Evolutionary conservation across 2,888 invertebrate species (phyloP), one percentile per base, ranked within the genome.

Genomic region (Caenorhabditis virilis): DNA sequence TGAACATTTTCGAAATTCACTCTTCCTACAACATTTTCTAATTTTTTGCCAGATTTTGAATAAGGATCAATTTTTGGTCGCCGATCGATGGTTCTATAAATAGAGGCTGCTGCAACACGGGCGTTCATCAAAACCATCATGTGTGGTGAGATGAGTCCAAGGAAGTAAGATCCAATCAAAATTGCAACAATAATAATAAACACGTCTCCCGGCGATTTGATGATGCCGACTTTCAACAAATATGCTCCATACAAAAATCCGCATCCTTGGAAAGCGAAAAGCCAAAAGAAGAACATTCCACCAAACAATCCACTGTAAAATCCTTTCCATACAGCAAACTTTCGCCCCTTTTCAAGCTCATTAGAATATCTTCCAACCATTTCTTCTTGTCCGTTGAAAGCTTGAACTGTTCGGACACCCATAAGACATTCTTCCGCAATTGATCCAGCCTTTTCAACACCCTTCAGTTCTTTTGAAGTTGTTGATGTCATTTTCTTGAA

Each of bases 31-130:
- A 65, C 50, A 15, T 25, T 36, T 22, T 53, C 52, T 7, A 64
- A 59, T 9, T 54, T 47, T 39, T 54, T 38, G 30, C 78, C 78
- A 35, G 64, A 50, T 5, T 57, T 55, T 0, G 73, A 60, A 27
- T 78, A 77, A 9, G 71, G 56, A 55, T 79, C 79, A 48, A 79
- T 79, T 15, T 62, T 54, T 1, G 79, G 79, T 15, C 78, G 76
- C 27, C 72, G n/a, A 22, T 73, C 72, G 27, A 75, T 75, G 2
- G 59, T 67, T 22, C 65, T 49, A 39, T 73, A 75, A 50, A 75
- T 72, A 1, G 64, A 57, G 1, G 69, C 73, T 7, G 73, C 75
- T 5, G 75, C 67, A 22, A 72, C 73, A 27, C 73, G 49, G 0
- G 73, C 71, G 30, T 69, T 72, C 16, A 69, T 45, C 4, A 75